Evolutionary conservation across 2,113 vertebrate species (phyloP).

Genomic region (Elgaria multicarinata): DNA sequence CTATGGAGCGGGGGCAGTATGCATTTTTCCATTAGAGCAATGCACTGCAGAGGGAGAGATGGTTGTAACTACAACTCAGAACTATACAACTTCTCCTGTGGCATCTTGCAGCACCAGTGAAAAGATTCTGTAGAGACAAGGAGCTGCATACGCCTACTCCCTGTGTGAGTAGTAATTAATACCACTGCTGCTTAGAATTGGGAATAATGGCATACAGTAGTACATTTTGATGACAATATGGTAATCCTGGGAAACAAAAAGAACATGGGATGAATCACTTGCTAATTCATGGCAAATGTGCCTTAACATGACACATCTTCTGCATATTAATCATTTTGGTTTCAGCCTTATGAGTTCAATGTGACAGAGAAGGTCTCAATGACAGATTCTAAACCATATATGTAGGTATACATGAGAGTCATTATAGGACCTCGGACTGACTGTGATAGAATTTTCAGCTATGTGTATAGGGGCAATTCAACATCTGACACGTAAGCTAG

Average conservation of each 20-base stretch:
- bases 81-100: background rate
- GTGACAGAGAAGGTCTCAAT: background rate
- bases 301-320: background rate
- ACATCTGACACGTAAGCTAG: background rate
- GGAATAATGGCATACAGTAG: background rate
- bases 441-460: background rate
- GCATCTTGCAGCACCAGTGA: background rate
- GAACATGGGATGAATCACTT: background rate
- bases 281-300: background rate
- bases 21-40: background rate
- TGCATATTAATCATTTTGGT: background rate
- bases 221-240: background rate
- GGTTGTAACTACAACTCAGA: background rate
- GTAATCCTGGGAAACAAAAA: background rate
- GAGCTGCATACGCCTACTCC: background rate
- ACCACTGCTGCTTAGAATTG: background rate
- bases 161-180: background rate
- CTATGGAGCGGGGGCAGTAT: background rate
- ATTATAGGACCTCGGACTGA: too few relatives aligned
- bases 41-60: background rate
- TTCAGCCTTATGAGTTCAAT: background rate
- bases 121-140: background rate
- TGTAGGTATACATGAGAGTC: background rate
- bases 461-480: background rate
- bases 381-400: background rate